Evolutionary conservation across 2,888 invertebrate genomes (phyloP), one percentile per base, ranked within the genome.

Genomic region (Anodontia alba): DNA sequence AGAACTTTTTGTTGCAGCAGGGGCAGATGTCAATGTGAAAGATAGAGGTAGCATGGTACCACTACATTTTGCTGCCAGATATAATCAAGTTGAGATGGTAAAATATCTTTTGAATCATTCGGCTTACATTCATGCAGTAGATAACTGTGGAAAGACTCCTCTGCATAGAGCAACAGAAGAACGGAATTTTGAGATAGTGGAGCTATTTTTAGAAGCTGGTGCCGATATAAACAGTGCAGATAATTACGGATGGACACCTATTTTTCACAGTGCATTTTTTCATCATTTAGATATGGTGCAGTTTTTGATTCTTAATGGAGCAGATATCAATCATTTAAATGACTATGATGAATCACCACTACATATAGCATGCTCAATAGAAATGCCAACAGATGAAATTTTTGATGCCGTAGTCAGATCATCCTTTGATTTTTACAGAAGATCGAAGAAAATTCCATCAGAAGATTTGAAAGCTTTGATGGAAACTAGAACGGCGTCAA

Each of bases 251-350:
- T 86, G 86, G 86, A 81, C 79, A 15, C 86, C 83, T 17, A 26
- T 86, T 51, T 86, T 86, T 75, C 80, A 86, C 36, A 81, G 79
- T 68, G 78, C 72, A 17, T 83, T 83, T 36, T 86, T 81, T 46
- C 42, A 69, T 23, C 68, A 83, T 31, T 70, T 49, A 20, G 42
- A 75, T 10, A 76, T 83, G 46, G 80, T 80, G 29, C 69, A 81
- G 49, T 80, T 79, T 17, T 66, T 86, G 0, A 33, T 86, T 20
- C 43, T 71, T 8, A 67, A 70, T 46, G 83, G 83, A 23, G 86
- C 86, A 29, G 70, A 62, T 43, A 71, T 77, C 26, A 54, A 77
- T 20, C 23, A 71, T n/a, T 26, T 66, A 26, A 80, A 81, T 43
- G 54, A 69, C 1, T 51, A 70, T 38, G 75, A 72, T 2, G 74